phyloP scores from a whole-genome alignment of 2,113 vertebrate species.

The human region GRCh38 chr5:7428001-7428500 shows the following conservation, averaged over 20 bases:
- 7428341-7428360: background rate
- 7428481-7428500: background rate
- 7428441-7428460: background rate
- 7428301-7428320: too few species aligned
- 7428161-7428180: too few species aligned
- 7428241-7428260: background rate
- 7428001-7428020: accelerated
- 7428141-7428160: background rate
- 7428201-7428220: background rate
- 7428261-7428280: accelerated
- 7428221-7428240: background rate
- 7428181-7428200: background rate
- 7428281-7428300: too few species aligned
- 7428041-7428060: too few species aligned
- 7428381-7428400: background rate
- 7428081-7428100: accelerated
- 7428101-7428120: too few species aligned
- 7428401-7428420: background rate
- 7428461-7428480: background rate
- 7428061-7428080: background rate
- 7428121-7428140: too few species aligned
- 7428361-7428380: background rate
- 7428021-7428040: accelerated
- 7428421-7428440: background rate
- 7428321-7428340: background rate